phyloP scores from a whole-genome alignment of 2,888 invertebrate species.

The Tenodera sinensis region DNA sequence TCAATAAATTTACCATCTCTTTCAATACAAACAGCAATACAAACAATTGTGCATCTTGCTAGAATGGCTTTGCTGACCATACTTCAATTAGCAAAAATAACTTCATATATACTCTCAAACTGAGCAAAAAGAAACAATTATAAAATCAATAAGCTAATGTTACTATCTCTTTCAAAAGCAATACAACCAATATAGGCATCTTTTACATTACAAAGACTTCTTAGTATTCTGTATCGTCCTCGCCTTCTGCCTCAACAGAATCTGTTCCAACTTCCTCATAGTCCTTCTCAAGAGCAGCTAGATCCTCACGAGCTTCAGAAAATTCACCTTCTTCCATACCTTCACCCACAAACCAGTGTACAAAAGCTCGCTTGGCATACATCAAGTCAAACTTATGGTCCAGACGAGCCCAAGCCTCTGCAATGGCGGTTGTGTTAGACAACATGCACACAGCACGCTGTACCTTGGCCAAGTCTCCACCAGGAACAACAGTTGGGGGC shows the following conservation, averaged over 20 bases:
- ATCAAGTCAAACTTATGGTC: slow-evolving; percentile 58
- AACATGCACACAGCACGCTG: slow-evolving; percentile 57
- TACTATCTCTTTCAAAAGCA: too few species aligned
- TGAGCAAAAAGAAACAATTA: too few species aligned
- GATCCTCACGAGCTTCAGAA: slow-evolving; percentile 74
- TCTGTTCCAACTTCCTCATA: slow-evolving; percentile 75
- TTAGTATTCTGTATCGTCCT: slow-evolving; percentile 37
- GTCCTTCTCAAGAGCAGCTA: slow-evolving; percentile 60
- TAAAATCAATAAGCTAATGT: too few species aligned
- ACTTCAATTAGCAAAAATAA: too few species aligned
- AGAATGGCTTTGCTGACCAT: too few species aligned
- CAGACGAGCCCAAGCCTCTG: slow-evolving; percentile 56
- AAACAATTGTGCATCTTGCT: too few species aligned
- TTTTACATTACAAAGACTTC: neutral
- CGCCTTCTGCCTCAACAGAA: slow-evolving; percentile 50
- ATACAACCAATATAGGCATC: neutral
- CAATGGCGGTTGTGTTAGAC: slow-evolving; percentile 57
- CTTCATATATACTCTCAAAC: too few species aligned
- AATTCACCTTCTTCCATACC: slow-evolving; percentile 60
- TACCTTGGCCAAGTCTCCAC: slow-evolving; percentile 48
- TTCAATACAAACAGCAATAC: too few species aligned
- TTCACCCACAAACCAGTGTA: slow-evolving; percentile 55
- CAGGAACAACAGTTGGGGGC: slow-evolving; percentile 50
- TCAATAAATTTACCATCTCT: too few species aligned
- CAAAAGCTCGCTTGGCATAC: slow-evolving; percentile 56